Percentiles rank a stretch among this genome's conserved stretches.
Conservation (phyloP, 1,140 invertebrate genomes). For the Papilio helenus region DNA sequence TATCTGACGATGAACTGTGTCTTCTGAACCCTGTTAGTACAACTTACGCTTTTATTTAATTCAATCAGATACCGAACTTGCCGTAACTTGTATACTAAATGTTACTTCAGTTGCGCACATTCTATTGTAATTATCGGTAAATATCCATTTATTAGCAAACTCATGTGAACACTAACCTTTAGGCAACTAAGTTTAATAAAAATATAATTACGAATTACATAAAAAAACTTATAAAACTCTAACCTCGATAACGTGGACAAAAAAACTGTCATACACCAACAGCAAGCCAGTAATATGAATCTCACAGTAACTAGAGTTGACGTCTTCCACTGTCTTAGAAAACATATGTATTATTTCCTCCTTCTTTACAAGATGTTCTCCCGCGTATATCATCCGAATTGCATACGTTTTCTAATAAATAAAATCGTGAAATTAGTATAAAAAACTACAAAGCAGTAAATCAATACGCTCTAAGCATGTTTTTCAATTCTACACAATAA, state of each 20-base stretch:
- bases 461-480: neutral
- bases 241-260: constrained; percentile 77
- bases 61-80: neutral
- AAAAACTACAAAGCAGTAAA: neutral
- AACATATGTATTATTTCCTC: constrained; percentile 66
- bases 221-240: constrained; percentile 38
- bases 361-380: constrained; percentile 68
- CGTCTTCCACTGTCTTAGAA: constrained; percentile 56
- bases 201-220: constrained; percentile 17
- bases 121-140: neutral
- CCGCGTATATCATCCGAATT: constrained; percentile 72
- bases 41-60: constrained; percentile 5
- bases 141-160: neutral
- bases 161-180: neutral
- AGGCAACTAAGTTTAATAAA: neutral
- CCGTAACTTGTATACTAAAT: neutral
- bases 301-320: constrained; percentile 74
- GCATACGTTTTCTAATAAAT: constrained; percentile 76
- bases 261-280: constrained; percentile 76
- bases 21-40: constrained; percentile 73
- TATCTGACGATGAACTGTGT: constrained; percentile 74
- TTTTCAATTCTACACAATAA: neutral
- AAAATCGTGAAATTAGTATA: neutral
- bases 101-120: neutral
- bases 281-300: constrained; percentile 69